Evolutionary conservation across 1,140 invertebrate genomes (phyloP).

Genomic region (Hycleus cichorii): DNA sequence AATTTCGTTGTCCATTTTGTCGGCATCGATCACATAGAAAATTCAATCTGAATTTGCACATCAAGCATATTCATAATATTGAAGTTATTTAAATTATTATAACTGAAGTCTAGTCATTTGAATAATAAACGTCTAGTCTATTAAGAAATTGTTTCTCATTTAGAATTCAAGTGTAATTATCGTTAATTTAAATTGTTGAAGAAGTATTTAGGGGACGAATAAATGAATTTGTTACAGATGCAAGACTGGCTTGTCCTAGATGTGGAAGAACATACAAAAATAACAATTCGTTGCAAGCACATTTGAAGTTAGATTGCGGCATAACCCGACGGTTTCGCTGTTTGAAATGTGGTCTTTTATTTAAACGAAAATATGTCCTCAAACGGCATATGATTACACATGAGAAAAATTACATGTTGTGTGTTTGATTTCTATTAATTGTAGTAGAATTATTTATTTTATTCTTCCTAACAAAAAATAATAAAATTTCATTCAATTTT

Average conservation of each 20-base stretch:
- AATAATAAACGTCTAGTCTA: background rate
- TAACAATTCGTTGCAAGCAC: slow-evolving; percentile 17
- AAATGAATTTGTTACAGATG: slow-evolving; percentile 6
- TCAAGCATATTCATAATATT: slow-evolving; percentile 15
- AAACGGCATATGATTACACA: slow-evolving; percentile 1
- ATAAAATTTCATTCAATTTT: too few species aligned
- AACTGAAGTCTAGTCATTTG: background rate
- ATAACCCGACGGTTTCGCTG: background rate
- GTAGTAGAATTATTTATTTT: too few species aligned
- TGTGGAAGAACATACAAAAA: slow-evolving; percentile 24
- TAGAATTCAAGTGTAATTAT: too few species aligned
- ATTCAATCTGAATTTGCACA: slow-evolving; percentile 21
- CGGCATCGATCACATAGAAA: slow-evolving; percentile 17
- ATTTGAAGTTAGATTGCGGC: slow-evolving; percentile 20
- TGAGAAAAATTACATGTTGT: too few species aligned
- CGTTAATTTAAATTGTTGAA: too few species aligned
- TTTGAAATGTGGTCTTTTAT: background rate
- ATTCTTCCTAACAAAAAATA: too few species aligned
- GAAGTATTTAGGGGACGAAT: background rate
- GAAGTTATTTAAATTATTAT: background rate
- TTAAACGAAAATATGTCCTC: slow-evolving; percentile 1
- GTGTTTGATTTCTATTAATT: too few species aligned
- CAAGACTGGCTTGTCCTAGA: slow-evolving; percentile 8
- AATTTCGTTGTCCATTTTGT: slow-evolving; percentile 38
- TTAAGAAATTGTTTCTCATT: background rate